Evolutionary conservation across 2,888 invertebrate species (phyloP).

Genomic region (Schrankia costaestrigalis): DNA sequence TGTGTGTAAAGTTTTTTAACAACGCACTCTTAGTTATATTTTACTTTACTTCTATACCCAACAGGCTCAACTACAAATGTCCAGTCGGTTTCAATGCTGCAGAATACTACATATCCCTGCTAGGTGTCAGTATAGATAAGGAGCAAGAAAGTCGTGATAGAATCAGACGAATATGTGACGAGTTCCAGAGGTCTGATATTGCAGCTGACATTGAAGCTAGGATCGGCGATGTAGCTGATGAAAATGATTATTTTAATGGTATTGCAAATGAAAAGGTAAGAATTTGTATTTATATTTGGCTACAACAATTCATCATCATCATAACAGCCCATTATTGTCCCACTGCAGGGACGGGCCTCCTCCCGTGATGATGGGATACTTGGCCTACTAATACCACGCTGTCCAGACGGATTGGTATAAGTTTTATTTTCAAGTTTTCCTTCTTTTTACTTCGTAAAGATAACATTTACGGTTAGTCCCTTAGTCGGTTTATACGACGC

Average conservation of each 20-base stretch:
- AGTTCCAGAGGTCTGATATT: slow-evolving; percentile 74
- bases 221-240: slow-evolving; percentile 65
- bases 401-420: no score
- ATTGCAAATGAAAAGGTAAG: slow-evolving; percentile 56
- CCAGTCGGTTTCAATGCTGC: slow-evolving; percentile 91
- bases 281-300: not conserved
- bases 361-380: no score
- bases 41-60: slow-evolving; percentile 1
- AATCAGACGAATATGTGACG: slow-evolving; percentile 77
- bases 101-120: slow-evolving; percentile 88
- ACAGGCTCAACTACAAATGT: slow-evolving; percentile 83
- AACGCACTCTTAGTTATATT: not conserved
- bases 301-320: not conserved
- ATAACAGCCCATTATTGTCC: no score
- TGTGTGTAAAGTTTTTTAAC: no score
- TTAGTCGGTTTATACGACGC: no score
- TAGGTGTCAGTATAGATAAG: slow-evolving; percentile 69
- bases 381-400: no score
- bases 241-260: slow-evolving; percentile 67
- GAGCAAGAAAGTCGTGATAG: slow-evolving; percentile 66
- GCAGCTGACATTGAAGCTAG: slow-evolving; percentile 57
- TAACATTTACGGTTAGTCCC: no score
- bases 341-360: no score
- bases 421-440: no score
- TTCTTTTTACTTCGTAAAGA: no score